Percentiles rank a stretch among this genome's conserved stretches.
These are phyloP conservation scores for Drosophila suboccidentalis DNA, from an alignment of 2,888 invertebrate species.

Conservation along the genomic window DNA sequence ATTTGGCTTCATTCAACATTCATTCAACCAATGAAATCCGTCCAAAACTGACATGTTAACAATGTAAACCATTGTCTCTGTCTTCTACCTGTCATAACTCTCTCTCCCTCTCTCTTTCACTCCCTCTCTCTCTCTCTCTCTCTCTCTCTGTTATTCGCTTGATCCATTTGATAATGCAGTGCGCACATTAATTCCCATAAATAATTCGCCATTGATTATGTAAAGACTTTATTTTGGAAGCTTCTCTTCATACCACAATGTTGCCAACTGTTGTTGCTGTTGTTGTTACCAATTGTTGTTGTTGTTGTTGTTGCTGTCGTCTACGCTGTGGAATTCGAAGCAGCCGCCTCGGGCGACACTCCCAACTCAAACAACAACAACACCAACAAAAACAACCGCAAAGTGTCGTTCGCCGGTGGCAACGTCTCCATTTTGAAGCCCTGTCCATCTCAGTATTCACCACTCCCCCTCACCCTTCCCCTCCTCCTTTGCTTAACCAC, in stretches of 20 bases:
- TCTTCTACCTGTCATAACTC: slow-evolving; percentile 36
- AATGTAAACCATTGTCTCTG: slow-evolving; percentile 26
- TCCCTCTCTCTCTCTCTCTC: neutral
- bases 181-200: slow-evolving; percentile 69
- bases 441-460: slow-evolving; percentile 1
- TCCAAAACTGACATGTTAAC: slow-evolving; percentile 14
- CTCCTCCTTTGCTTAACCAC: neutral
- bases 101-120: neutral
- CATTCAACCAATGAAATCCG: slow-evolving; percentile 11
- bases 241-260: slow-evolving; percentile 31
- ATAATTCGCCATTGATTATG: slow-evolving; percentile 68
- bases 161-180: slow-evolving; percentile 68
- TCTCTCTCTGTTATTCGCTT: slow-evolving; percentile 25
- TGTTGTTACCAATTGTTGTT: slow-evolving; percentile 18
- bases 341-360: slow-evolving; percentile 71
- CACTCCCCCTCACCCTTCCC: neutral
- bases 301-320: slow-evolving; percentile 26
- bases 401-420: slow-evolving; percentile 45
- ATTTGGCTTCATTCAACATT: slow-evolving; percentile 13
- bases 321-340: slow-evolving; percentile 71
- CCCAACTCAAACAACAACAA: slow-evolving; percentile 42
- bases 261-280: neutral
- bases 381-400: slow-evolving; percentile 15
- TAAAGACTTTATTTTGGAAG: slow-evolving; percentile 44
- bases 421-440: slow-evolving; percentile 31